Evolutionary conservation across 2,113 vertebrate species (phyloP).

Genomic region (Polyodon spathula): DNA sequence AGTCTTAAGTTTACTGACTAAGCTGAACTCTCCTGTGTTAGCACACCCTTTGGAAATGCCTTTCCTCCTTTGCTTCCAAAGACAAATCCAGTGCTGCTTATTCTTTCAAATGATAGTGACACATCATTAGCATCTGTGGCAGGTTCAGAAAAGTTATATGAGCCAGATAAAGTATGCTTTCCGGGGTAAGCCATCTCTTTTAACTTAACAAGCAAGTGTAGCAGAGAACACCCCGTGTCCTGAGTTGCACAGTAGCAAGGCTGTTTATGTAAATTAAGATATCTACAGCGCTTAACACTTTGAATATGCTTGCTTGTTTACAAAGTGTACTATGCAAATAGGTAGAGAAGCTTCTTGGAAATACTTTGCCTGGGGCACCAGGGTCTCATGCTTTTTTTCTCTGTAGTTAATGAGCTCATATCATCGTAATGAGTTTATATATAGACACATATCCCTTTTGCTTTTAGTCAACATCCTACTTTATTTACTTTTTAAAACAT

Average conservation of each 20-base stretch:
- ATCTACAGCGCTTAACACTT: no score
- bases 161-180: conserved; percentile 17
- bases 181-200: conserved; percentile 7
- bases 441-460: no score
- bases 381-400: no score
- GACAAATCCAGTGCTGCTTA: conserved; percentile 7
- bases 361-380: no score
- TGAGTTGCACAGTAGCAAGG: conserved; percentile 27
- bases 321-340: no score
- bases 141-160: conserved; percentile 12
- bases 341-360: no score
- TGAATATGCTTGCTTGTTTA: no score
- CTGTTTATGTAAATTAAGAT: no score
- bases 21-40: background rate
- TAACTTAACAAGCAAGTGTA: conserved; percentile 11
- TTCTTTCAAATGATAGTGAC: conserved; percentile 12
- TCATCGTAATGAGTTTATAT: no score
- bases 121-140: conserved; percentile 17
- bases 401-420: no score
- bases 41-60: conserved; percentile 9
- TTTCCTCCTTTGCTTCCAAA: conserved; percentile 1
- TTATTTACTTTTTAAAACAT: no score
- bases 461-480: no score
- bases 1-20: background rate
- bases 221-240: conserved; percentile 2